Conservation (phyloP, 2,797 vertebrate species). For the Heterohyrax brucei region DNA sequence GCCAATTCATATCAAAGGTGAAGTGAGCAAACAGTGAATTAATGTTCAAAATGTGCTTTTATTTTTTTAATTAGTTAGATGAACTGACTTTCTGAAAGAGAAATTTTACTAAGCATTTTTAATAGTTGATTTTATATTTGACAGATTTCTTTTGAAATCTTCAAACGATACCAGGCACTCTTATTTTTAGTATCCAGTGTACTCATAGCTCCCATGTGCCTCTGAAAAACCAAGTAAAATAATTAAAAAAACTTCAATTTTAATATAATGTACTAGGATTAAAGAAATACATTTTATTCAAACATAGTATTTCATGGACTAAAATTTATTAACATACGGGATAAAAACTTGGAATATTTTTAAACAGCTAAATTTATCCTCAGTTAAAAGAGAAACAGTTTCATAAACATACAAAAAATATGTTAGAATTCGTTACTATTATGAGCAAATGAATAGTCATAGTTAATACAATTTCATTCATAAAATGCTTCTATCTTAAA, state of each 20-base stretch:
- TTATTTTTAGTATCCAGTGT: background rate
- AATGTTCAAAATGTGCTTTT: background rate
- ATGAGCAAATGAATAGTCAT: background rate
- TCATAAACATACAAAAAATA: background rate
- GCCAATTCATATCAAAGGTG: background rate
- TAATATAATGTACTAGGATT: background rate
- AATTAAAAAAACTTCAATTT: background rate
- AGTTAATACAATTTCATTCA: background rate
- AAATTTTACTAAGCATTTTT: background rate
- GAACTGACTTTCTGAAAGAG: background rate
- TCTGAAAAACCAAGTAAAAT: background rate
- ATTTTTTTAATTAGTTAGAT: slow-evolving; percentile 3
- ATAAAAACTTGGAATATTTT: background rate
- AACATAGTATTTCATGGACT: background rate
- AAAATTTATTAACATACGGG: slow-evolving; percentile 1
- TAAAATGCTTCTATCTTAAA: background rate
- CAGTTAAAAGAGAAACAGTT: background rate
- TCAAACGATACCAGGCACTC: background rate
- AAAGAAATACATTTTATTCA: background rate
- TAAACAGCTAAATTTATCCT: background rate
- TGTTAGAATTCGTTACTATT: background rate
- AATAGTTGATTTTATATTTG: background rate
- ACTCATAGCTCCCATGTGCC: background rate
- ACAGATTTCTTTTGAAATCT: background rate
- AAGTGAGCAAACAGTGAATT: background rate